Evolutionary conservation across 2,888 invertebrate species (phyloP).

Genomic region (Shargacucullia verbasci): DNA sequence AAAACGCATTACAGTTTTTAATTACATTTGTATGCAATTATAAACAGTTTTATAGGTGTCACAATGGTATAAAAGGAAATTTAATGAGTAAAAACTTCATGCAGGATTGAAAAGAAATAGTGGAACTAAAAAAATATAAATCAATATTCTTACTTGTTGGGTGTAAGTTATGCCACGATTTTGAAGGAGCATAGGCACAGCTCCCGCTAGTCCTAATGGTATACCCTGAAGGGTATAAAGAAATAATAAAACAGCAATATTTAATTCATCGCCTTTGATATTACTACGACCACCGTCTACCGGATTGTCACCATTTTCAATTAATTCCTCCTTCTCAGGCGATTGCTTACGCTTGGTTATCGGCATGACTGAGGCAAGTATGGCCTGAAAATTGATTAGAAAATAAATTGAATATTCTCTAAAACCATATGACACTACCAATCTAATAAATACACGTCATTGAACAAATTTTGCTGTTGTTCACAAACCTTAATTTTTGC

Average conservation of each 20-base stretch:
- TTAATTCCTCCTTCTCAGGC: conserved; percentile 77
- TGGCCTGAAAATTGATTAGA: conserved; percentile 67
- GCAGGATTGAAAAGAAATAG: conserved; percentile 12
- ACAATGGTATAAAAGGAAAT: conserved; percentile 10
- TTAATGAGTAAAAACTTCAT: conserved; percentile 18
- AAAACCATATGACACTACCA: conserved; percentile 55
- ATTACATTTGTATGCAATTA: conserved; percentile 16
- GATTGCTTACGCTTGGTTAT: conserved; percentile 81
- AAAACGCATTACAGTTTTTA: conserved; percentile 28
- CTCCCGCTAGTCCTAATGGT: conserved; percentile 97
- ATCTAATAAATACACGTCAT: conserved; percentile 78
- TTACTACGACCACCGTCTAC: conserved; percentile 76
- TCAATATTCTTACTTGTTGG: conserved; percentile 91
- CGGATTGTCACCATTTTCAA: conserved; percentile 80
- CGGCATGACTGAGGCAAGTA: conserved; percentile 78
- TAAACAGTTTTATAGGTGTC: conserved; percentile 19
- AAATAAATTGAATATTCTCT: conserved; percentile 9
- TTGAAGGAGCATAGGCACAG: conserved; percentile 98
- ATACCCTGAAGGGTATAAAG: conserved; percentile 98
- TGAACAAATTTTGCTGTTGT: conserved; percentile 47
- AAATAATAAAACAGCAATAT: conserved; percentile 96
- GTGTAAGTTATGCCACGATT: conserved; percentile 97
- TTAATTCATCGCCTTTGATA: conserved; percentile 93
- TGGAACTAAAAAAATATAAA: conserved; percentile 11
- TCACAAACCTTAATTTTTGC: conserved; percentile 80